Conservation (phyloP, 2,113 vertebrate species). For the Arenaria interpres region DNA sequence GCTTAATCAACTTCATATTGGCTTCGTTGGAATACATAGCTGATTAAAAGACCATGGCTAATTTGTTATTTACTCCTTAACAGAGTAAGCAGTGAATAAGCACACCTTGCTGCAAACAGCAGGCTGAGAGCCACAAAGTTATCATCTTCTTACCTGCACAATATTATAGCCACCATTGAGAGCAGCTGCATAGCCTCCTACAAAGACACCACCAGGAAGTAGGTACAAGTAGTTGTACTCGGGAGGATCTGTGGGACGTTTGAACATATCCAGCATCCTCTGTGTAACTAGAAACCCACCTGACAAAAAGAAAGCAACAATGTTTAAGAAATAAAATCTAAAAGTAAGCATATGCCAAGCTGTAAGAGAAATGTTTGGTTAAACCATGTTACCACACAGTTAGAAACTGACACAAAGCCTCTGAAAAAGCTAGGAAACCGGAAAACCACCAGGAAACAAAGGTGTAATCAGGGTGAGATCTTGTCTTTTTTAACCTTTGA, state of each 20-base stretch:
- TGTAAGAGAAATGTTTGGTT: neutral
- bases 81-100: neutral
- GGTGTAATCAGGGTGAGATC: neutral
- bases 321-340: neutral
- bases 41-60: too few species aligned
- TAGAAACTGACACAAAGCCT: neutral
- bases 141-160: conserved; percentile 81
- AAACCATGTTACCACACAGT: neutral
- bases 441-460: neutral
- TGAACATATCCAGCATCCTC: conserved; percentile 97
- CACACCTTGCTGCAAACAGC: neutral
- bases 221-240: conserved; percentile 90
- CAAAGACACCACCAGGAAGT: conserved; percentile 83
- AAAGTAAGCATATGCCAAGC: neutral
- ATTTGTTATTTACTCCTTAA: neutral
- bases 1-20: too few species aligned
- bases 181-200: conserved; percentile 87
- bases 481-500: neutral
- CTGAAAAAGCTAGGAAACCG: neutral
- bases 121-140: neutral
- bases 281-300: conserved; percentile 92
- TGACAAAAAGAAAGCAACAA: conserved; percentile 31
- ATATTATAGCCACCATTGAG: conserved; percentile 86
- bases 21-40: too few species aligned
- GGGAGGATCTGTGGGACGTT: conserved; percentile 89